Conservation (phyloP, 1,140 invertebrate species). For the Drosophila leontia region DNA sequence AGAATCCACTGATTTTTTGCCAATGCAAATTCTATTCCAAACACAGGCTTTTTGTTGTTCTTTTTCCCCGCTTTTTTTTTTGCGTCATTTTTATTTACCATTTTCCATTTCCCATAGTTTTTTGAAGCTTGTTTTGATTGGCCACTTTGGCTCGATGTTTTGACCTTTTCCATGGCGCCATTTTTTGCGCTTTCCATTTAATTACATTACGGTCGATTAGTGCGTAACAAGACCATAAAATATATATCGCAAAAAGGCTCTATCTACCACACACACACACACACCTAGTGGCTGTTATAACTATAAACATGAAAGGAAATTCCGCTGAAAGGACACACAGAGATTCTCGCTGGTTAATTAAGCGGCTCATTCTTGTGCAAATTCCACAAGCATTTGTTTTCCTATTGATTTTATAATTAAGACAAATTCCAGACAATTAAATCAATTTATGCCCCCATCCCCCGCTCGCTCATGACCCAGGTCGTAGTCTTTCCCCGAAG, state of each 20-base stretch:
- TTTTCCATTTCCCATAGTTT: constrained; percentile 24
- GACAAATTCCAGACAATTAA: constrained; percentile 65
- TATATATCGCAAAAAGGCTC: background rate
- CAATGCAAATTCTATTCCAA: constrained; percentile 64
- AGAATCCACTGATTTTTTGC: constrained; percentile 22
- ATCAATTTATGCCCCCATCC: constrained; percentile 29
- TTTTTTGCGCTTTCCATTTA: constrained; percentile 17
- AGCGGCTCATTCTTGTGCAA: constrained; percentile 44
- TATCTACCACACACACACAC: constrained; percentile 23
- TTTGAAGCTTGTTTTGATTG: constrained; percentile 30
- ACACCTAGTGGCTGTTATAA: constrained; percentile 2
- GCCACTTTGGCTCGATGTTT: background rate
- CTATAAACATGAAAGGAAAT: constrained; percentile 30
- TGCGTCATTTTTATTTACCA: constrained; percentile 14
- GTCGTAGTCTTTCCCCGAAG: constrained; percentile 19
- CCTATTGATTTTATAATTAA: constrained; percentile 66
- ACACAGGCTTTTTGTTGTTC: constrained; percentile 11
- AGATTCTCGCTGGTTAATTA: constrained; percentile 41
- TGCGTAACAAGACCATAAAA: constrained; percentile 17
- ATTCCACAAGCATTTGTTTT: constrained; percentile 36
- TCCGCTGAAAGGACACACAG: constrained; percentile 29
- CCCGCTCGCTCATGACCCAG: constrained; percentile 26
- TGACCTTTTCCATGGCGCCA: constrained; percentile 3
- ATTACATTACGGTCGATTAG: constrained; percentile 32
- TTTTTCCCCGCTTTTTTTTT: constrained; percentile 3